A percentile compares a stretch with the other conserved stretches of the same genome.
These are phyloP conservation scores for Choloepus hoffmanni DNA, from an alignment of 2,113 vertebrate genomes.

Conservation along the genomic window DNA sequence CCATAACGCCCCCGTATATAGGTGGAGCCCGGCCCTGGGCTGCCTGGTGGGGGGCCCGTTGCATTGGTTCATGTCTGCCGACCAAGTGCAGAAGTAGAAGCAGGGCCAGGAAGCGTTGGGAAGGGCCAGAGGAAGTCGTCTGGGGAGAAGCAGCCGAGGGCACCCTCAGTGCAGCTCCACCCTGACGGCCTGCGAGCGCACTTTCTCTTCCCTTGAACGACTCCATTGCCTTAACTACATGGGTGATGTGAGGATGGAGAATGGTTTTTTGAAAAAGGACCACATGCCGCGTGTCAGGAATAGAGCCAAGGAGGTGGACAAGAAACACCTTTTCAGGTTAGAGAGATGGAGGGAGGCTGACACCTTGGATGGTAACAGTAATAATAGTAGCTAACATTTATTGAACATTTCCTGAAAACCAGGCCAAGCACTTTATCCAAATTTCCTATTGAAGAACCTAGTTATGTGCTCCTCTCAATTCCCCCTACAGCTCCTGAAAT, in stretches of 20 bases:
- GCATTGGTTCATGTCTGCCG: conserved; percentile 61
- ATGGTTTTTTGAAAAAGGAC: neutral
- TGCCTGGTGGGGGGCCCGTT: neutral
- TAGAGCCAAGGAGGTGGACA: neutral
- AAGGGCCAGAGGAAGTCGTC: conserved; percentile 25
- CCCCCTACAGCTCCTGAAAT: neutral
- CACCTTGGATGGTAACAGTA: neutral
- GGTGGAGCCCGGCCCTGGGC: neutral
- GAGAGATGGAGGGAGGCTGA: neutral
- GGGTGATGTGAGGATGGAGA: rapidly evolving
- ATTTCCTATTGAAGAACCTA: neutral
- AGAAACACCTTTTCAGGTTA: neutral
- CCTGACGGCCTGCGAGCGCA: neutral
- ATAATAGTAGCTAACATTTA: neutral
- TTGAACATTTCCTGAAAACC: neutral
- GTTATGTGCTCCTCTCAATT: neutral
- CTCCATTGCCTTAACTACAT: no score
- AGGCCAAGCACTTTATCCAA: neutral
- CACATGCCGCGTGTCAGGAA: neutral
- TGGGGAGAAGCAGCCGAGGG: neutral
- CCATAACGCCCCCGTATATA: neutral
- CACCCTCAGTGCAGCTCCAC: neutral
- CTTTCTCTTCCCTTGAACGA: conserved; percentile 40
- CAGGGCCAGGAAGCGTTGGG: neutral
- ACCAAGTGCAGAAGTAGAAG: conserved; percentile 75